Evolutionary conservation across 1,140 invertebrate genomes (phyloP).

Genomic region (Dendrolimus kikuchii): DNA sequence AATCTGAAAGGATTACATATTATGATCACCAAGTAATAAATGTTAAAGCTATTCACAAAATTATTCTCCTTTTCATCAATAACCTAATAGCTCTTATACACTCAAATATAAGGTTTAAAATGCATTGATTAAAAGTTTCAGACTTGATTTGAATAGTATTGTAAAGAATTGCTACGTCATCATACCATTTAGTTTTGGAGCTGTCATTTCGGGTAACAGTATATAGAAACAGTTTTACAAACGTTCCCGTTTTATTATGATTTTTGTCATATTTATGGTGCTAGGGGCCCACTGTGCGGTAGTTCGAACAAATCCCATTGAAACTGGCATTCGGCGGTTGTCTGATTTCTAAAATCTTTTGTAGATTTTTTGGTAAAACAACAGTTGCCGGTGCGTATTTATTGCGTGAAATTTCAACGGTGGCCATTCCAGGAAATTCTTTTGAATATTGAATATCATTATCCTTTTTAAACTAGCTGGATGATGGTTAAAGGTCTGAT

Average conservation of each 20-base stretch:
- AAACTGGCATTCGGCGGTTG: conserved; percentile 15
- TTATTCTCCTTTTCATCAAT: too few species aligned
- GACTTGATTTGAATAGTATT: not conserved
- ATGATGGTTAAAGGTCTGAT: conserved; percentile 34
- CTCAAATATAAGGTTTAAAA: too few species aligned
- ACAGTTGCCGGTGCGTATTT: conserved; percentile 32
- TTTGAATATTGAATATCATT: conserved; percentile 30
- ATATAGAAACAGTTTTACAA: conserved; percentile 53
- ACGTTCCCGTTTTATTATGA: conserved; percentile 45
- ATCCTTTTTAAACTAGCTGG: conserved; percentile 48
- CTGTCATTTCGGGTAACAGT: conserved; percentile 32
- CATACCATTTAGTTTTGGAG: conserved; percentile 7
- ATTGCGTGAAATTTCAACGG: conserved; percentile 51
- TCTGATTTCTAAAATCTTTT: conserved; percentile 26
- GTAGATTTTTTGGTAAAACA: conserved; percentile 51
- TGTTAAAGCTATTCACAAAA: too few species aligned
- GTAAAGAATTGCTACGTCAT: conserved; percentile 20
- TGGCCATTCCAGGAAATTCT: conserved; percentile 47
- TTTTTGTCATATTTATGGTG: conserved; percentile 47
- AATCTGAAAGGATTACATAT: too few species aligned
- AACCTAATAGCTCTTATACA: too few species aligned
- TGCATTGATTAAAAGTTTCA: too few species aligned
- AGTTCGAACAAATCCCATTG: conserved; percentile 32
- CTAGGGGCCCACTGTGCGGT: conserved; percentile 45
- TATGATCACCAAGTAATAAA: too few species aligned